Evolutionary conservation across 1,140 invertebrate species (phyloP).

Genomic region (Plodia interpunctella): DNA sequence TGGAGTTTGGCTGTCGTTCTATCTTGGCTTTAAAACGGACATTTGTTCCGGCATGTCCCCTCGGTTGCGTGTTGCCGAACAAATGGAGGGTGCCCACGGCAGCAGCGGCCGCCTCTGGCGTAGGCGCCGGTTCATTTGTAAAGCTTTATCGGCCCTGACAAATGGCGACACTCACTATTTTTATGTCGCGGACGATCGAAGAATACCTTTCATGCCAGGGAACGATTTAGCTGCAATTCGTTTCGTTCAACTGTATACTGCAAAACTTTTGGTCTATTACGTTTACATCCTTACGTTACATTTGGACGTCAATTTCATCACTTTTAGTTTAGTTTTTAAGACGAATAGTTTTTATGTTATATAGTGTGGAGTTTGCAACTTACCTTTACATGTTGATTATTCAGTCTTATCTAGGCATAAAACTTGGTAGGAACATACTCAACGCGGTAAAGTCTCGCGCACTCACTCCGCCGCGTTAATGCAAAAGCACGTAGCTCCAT

Average conservation of each 20-base stretch:
- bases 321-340: constrained; percentile 18
- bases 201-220: constrained; percentile 30
- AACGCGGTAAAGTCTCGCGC: constrained; percentile 50
- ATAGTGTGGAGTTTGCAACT: constrained; percentile 29
- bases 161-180: constrained; percentile 60
- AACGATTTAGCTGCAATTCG: constrained; percentile 27
- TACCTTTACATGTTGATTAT: constrained; percentile 66
- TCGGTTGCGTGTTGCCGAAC: constrained; percentile 51
- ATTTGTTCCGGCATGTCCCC: constrained; percentile 49
- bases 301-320: neutral
- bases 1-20: constrained; percentile 33
- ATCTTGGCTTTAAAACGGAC: constrained; percentile 31
- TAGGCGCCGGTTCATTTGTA: constrained; percentile 61
- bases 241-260: constrained; percentile 16
- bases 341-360: constrained; percentile 8
- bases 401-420: constrained; percentile 59
- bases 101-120: constrained; percentile 33
- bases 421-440: constrained; percentile 64
- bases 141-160: constrained; percentile 63
- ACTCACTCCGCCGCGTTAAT: constrained; percentile 64
- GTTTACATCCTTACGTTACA: neutral
- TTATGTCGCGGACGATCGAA: constrained; percentile 50
- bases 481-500: constrained; percentile 70
- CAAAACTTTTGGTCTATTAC: constrained; percentile 1
- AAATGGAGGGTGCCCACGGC: constrained; percentile 47